Conservation (phyloP, 2,797 vertebrate genomes). For the Microctenopoma lineatum region DNA sequence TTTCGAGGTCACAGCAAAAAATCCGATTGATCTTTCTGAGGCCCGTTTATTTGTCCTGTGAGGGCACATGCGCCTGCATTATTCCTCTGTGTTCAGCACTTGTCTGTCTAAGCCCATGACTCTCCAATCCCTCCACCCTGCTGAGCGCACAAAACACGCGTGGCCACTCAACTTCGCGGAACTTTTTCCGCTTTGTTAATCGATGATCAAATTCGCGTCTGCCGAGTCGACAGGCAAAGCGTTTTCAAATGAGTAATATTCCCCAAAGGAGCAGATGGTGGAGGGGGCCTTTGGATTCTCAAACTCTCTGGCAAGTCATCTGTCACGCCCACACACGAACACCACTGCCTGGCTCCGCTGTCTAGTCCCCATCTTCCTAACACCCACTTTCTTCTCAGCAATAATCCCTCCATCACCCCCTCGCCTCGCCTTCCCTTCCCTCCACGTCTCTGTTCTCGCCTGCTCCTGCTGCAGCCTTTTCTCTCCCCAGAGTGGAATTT, state of each 20-base stretch:
- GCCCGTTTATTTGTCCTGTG: slow-evolving; percentile 32
- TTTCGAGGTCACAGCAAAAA: not conserved
- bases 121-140: slow-evolving; percentile 23
- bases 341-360: slow-evolving; percentile 17
- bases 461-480: slow-evolving; percentile 19
- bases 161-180: not conserved
- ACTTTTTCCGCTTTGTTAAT: slow-evolving; percentile 45
- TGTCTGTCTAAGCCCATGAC: not conserved
- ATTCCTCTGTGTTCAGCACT: slow-evolving; percentile 37
- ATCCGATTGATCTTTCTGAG: not conserved
- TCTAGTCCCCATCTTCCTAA: not conserved
- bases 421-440: not conserved
- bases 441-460: slow-evolving; percentile 1
- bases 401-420: slow-evolving; percentile 10
- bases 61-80: slow-evolving; percentile 10
- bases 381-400: slow-evolving; percentile 12
- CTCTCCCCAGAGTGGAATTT: slow-evolving; percentile 9
- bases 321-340: slow-evolving; percentile 50
- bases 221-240: not conserved
- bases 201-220: not conserved
- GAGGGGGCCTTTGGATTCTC: slow-evolving; percentile 6
- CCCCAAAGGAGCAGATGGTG: slow-evolving; percentile 47
- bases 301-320: slow-evolving; percentile 40
- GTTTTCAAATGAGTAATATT: slow-evolving; percentile 11
- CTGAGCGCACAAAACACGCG: slow-evolving; percentile 35